A percentile compares a stretch with the other conserved stretches of the same genome.
These are phyloP conservation scores for Cliona cf. orientalis DNA, from an alignment of 37 sponge, comb jelly and placozoan species.

Conservation along the genomic window DNA sequence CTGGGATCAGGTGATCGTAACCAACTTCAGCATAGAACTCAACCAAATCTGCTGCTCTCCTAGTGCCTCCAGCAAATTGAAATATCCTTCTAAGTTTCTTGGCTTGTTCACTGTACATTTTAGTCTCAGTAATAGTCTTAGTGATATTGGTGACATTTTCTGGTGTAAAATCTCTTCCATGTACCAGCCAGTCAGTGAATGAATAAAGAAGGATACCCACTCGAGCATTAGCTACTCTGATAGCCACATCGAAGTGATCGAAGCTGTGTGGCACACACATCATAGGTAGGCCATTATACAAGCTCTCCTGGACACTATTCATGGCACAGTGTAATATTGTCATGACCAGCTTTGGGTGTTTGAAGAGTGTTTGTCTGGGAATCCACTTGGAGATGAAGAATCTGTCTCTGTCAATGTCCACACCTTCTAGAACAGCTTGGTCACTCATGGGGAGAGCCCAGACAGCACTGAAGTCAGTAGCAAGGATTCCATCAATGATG, in stretches of 20 bases:
- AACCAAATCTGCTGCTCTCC: conserved; percentile 52
- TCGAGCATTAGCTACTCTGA: conserved; percentile 1
- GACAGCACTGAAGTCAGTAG: conserved; percentile 26
- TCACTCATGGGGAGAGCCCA: conserved; percentile 40
- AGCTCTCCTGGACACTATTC: conserved; percentile 16
- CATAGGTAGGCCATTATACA: conserved; percentile 45
- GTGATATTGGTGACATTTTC: conserved; percentile 1
- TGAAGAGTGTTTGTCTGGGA: conserved; percentile 29
- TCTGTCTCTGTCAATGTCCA: conserved; percentile 18
- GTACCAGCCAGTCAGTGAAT: not conserved
- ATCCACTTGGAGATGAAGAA: conserved; percentile 52
- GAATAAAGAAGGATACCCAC: conserved; percentile 1
- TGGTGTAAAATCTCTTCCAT: not conserved
- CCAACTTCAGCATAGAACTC: conserved; percentile 63
- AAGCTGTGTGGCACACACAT: conserved; percentile 23
- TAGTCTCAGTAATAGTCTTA: not conserved
- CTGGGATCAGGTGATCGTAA: conserved; percentile 65
- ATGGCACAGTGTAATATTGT: conserved; percentile 55
- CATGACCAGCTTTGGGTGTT: conserved; percentile 28
- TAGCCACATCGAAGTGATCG: conserved; percentile 43
- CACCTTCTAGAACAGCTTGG: conserved; percentile 10
- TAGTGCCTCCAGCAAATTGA: conserved; percentile 41
- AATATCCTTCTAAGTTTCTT: conserved; percentile 16
- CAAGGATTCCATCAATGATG: conserved; percentile 2
- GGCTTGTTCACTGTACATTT: not conserved